phyloP scores from a whole-genome alignment of 2,113 vertebrate genomes.

The Urocynchramus pylzowi region DNA sequence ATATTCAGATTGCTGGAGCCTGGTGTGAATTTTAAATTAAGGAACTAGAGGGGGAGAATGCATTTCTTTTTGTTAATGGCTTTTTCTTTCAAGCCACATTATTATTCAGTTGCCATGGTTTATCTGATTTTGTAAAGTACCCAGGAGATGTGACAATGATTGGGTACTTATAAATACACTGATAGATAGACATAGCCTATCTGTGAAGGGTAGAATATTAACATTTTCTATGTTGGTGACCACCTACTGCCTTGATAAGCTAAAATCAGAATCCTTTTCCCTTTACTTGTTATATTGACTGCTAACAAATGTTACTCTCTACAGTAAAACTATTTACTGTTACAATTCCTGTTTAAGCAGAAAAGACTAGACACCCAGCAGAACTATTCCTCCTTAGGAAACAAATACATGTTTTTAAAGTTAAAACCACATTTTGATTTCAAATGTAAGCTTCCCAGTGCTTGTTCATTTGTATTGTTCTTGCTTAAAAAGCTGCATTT shows the following conservation, averaged over 20 bases:
- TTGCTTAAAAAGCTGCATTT: not conserved
- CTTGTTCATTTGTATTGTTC: not conserved
- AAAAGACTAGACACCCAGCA: not conserved
- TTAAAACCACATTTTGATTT: not conserved
- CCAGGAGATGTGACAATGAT: conserved; percentile 21
- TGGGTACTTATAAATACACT: conserved; percentile 14
- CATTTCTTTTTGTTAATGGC: conserved; percentile 56
- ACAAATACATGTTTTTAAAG: not conserved
- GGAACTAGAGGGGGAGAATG: conserved; percentile 7
- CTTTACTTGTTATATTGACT: not conserved
- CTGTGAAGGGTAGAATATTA: conserved; percentile 11
- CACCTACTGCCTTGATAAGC: not conserved
- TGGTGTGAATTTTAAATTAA: conserved; percentile 42
- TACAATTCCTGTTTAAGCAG: not conserved
- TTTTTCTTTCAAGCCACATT: conserved; percentile 52
- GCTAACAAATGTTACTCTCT: not conserved
- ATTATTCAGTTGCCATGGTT: conserved; percentile 65
- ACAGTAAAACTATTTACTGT: not conserved
- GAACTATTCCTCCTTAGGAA: not conserved
- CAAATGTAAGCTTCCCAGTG: not conserved
- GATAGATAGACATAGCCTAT: not conserved
- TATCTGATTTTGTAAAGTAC: conserved; percentile 56
- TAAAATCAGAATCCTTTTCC: not conserved
- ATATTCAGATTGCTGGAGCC: conserved; percentile 41
- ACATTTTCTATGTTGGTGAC: not conserved